These are phyloP conservation scores for Panulirus ornatus DNA, from an alignment of 1,140 invertebrate genomes.

Conservation along the genomic window DNA sequence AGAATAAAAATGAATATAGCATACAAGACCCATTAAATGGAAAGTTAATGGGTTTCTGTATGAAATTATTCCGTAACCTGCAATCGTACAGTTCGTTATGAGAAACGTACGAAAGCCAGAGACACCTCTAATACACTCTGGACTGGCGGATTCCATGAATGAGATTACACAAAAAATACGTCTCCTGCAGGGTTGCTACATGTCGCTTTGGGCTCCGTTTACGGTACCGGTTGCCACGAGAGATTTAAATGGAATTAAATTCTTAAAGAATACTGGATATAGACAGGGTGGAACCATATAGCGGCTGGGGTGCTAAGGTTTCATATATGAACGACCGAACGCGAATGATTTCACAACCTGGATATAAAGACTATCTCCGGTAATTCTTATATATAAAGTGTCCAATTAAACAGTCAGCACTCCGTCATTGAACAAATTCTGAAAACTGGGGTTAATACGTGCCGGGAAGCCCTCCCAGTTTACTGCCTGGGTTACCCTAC, in stretches of 20 bases:
- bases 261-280: background rate
- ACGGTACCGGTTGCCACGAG: background rate
- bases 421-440: no score
- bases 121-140: conserved; percentile 6
- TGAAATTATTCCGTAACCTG: background rate
- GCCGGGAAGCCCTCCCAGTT: no score
- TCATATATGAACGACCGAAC: background rate
- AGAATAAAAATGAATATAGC: background rate
- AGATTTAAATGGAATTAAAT: background rate
- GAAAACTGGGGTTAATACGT: no score
- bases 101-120: conserved; percentile 23
- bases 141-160: conserved; percentile 42
- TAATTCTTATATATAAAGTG: background rate
- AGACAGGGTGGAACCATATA: background rate
- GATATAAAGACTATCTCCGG: background rate
- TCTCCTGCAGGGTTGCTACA: conserved; percentile 9
- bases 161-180: conserved; percentile 50
- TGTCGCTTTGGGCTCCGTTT: background rate
- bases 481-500: no score
- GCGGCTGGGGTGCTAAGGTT: background rate
- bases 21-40: background rate
- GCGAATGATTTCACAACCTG: background rate
- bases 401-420: no score
- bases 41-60: background rate
- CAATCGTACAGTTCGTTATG: background rate